Percentiles rank a stretch among this genome's conserved stretches.
phyloP scores from a whole-genome alignment of 1,140 invertebrate genomes.

The Heliconius hermathena region DNA sequence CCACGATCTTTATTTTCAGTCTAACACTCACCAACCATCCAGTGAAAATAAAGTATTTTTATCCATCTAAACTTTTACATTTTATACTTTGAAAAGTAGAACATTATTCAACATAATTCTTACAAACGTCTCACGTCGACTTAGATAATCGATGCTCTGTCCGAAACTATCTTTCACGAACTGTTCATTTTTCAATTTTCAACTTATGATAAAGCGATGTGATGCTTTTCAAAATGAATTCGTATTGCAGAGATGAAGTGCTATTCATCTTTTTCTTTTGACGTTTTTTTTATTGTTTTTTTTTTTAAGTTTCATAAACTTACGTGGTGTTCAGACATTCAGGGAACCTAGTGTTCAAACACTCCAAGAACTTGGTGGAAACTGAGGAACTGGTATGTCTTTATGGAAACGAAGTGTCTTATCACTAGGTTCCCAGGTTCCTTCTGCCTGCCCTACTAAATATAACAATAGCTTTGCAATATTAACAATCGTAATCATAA shows the following conservation, averaged over 20 bases:
- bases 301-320: neutral
- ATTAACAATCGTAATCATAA: too few relatives aligned
- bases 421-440: too few relatives aligned
- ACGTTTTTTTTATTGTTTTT: neutral
- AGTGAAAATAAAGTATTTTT: neutral
- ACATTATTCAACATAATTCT: constrained; percentile 9
- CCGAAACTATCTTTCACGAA: constrained; percentile 5
- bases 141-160: neutral
- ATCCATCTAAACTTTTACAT: neutral
- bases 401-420: too few relatives aligned
- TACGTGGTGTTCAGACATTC: too few relatives aligned
- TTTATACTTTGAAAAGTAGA: neutral
- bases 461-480: too few relatives aligned
- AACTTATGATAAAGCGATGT: constrained; percentile 14
- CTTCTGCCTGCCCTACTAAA: too few relatives aligned
- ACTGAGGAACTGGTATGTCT: too few relatives aligned
- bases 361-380: too few relatives aligned
- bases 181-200: constrained; percentile 9
- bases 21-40: too few relatives aligned
- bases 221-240: neutral
- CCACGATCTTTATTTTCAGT: too few relatives aligned
- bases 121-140: constrained; percentile 11
- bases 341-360: too few relatives aligned
- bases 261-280: neutral
- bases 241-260: neutral